Percentiles rank a stretch among this genome's conserved stretches.
These are phyloP conservation scores for Pristionchus mayeri DNA, from an alignment of 2,888 invertebrate species.

Conservation along the genomic window DNA sequence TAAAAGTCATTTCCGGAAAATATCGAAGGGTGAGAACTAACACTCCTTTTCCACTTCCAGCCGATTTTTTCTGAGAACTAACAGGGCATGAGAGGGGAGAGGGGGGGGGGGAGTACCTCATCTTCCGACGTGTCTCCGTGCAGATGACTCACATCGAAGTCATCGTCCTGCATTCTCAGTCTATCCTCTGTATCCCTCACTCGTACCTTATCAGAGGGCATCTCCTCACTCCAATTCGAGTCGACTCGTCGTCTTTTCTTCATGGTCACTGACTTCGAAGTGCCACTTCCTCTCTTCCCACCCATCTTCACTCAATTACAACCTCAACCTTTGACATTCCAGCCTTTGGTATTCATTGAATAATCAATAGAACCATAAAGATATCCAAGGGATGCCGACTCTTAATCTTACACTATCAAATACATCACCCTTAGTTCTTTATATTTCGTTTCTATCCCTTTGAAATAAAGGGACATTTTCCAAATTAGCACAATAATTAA, in stretches of 20 bases:
- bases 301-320: no score
- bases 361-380: neutral
- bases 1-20: no score
- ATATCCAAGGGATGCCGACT: neutral
- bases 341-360: no score
- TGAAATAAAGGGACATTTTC: no score
- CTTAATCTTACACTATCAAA: no score
- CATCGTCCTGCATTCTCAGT: neutral
- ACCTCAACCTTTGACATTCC: no score
- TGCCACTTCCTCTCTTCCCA: neutral
- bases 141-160: neutral
- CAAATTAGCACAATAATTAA: no score
- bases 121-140: conserved; percentile 1
- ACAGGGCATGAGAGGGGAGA: neutral
- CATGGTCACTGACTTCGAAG: neutral
- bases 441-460: no score
- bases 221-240: conserved; percentile 17
- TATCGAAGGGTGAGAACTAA: no score
- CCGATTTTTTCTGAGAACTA: no score
- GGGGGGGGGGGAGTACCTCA: neutral
- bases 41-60: no score
- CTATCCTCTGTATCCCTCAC: neutral
- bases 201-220: neutral
- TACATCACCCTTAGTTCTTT: no score
- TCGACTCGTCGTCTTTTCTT: neutral